Evolutionary conservation across 2,113 vertebrate species (phyloP), one percentile per base, ranked within the genome.

Genomic region (Danionella cerebrum): DNA sequence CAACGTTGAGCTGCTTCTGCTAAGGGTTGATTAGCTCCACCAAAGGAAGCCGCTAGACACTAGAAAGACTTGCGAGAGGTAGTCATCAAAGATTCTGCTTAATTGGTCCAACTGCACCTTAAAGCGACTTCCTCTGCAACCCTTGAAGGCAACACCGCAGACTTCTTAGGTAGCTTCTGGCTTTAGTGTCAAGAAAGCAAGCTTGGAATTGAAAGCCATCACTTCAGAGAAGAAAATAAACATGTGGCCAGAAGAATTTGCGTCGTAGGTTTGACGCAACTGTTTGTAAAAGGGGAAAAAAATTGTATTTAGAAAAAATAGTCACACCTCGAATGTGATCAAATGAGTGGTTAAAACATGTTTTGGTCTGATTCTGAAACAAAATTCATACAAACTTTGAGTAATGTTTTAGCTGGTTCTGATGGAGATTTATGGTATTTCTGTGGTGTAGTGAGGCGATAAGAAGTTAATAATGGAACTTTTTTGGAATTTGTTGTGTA

Each of bases 21-120:
- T 54, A 14, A 27, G 63, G 47, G 44, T 33, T 51, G 36, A 35
- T 41, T 60, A 58, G 55, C 8, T 10, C 66, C 36, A 47, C 29
- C 47, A 57, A 57, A 54, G 22, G 18, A 11, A 5, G 39, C 25
- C 18, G 36, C 35, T 13, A 50, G 48, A 66, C 64, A 3, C 22
- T 50, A 21, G 18, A 53, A 36, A 42, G 42, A 35, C 52, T 57
- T 71, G 65, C 18, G 18, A 9, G 14, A 36, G 45, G 35, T 64
- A 67, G 73, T 78, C 76, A 80, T 82, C 76, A 82, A 80, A 79
- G 76, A 67, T 67, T 42, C 64, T 21, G 35, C 59, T 72, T 82
- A 80, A 84, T 78, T 79, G 78, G 70, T 74, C 69, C 13, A 42
- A 44, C 38, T 4, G 39, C 57, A 42, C 57, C 54, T 41, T n/a